Percentiles rank a stretch among this genome's conserved stretches.
Evolutionary conservation across 2,888 invertebrate species (phyloP).

Genomic region (Harmothoe impar): DNA sequence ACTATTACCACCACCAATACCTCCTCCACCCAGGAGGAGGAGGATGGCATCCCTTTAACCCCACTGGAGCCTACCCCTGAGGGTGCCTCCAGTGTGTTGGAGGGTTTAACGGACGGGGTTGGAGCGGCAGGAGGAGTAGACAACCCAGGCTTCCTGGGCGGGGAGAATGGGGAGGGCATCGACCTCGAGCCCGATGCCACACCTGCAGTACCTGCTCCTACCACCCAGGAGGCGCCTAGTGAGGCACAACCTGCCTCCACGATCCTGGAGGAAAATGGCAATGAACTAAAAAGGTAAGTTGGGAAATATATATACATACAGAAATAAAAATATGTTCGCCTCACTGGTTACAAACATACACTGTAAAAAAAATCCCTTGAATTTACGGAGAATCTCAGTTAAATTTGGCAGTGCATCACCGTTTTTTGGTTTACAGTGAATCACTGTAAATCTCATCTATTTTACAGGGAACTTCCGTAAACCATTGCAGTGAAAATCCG

Average conservation of each 20-base stretch:
- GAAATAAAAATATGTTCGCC: too few species aligned
- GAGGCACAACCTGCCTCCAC: too few species aligned
- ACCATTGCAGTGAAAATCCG: too few species aligned
- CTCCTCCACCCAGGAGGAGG: not conserved
- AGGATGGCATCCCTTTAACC: not conserved
- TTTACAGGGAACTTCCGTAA: too few species aligned
- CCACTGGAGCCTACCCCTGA: not conserved
- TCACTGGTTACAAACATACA: too few species aligned
- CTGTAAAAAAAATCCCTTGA: too few species aligned
- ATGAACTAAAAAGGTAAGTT: too few species aligned
- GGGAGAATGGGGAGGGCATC: not conserved
- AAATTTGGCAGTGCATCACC: too few species aligned
- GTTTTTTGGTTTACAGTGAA: too few species aligned
- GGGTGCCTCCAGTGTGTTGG: constrained; percentile 1
- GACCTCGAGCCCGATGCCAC: not conserved
- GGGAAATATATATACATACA: too few species aligned
- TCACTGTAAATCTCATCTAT: too few species aligned
- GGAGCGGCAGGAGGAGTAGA: not conserved
- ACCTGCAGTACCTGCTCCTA: not conserved
- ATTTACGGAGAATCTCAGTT: too few species aligned
- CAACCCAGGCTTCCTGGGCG: constrained; percentile 23
- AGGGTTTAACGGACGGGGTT: not conserved
- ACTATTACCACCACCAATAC: not conserved
- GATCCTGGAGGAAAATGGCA: not conserved
- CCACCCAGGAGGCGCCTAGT: not conserved